These are phyloP conservation scores for Oxytorus armatus DNA, from an alignment of 2,888 invertebrate species.

Conservation along the genomic window DNA sequence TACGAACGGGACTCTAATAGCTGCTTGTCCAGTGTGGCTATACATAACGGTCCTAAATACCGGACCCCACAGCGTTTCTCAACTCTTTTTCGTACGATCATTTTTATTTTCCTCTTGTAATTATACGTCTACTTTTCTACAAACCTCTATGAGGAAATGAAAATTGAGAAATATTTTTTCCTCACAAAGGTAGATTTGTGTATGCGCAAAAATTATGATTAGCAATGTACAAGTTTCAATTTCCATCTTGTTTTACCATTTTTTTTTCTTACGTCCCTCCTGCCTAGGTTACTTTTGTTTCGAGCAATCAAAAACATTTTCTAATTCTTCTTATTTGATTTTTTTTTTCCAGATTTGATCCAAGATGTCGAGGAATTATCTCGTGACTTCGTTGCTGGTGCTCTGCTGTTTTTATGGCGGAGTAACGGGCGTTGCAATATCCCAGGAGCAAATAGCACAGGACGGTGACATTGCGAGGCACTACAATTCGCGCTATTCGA, in stretches of 20 bases:
- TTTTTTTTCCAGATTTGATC: constrained; percentile 16
- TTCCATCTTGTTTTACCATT: too few relatives aligned
- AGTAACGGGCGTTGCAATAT: constrained; percentile 51
- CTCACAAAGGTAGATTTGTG: too few relatives aligned
- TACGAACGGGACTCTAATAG: constrained; percentile 60
- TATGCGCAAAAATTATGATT: too few relatives aligned
- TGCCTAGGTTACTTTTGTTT: constrained; percentile 2
- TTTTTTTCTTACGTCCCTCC: too few relatives aligned
- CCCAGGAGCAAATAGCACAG: constrained; percentile 61
- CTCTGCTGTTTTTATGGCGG: constrained; percentile 47
- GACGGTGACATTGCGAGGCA: constrained; percentile 77
- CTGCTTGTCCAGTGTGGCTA: constrained; percentile 34
- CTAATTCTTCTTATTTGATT: constrained; percentile 13
- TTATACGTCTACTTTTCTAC: background rate
- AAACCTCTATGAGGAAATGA: background rate
- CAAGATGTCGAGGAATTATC: constrained; percentile 50
- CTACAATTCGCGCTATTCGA: constrained; percentile 78
- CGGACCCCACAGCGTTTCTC: constrained; percentile 40
- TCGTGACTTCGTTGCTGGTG: constrained; percentile 34
- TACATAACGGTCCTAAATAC: constrained; percentile 55
- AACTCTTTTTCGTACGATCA: constrained; percentile 9
- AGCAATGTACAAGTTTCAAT: too few relatives aligned
- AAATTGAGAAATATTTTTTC: too few relatives aligned
- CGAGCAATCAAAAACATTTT: too few relatives aligned
- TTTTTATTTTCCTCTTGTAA: background rate